A percentile compares a stretch with the other conserved stretches of the same genome.
Conservation (phyloP, 2,888 invertebrate genomes). For the Anthophora plumipes region DNA sequence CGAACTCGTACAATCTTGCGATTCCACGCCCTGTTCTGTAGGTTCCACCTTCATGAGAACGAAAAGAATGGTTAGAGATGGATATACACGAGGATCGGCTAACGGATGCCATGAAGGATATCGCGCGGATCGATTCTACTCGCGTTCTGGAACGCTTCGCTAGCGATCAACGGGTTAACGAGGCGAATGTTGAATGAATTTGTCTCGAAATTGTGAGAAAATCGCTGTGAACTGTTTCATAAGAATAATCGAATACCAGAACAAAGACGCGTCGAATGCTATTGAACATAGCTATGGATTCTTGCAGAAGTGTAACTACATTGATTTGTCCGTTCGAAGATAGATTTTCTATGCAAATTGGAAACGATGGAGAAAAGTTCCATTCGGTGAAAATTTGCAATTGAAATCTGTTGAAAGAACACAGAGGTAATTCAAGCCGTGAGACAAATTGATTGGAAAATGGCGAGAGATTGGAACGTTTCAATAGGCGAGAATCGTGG, state of each 20-base stretch:
- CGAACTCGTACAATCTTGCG: constrained; percentile 38
- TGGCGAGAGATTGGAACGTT: too few relatives aligned
- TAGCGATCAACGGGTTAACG: background rate
- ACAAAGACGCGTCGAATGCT: too few relatives aligned
- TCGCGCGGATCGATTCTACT: constrained; percentile 26
- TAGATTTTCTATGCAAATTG: background rate
- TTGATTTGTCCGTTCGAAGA: background rate
- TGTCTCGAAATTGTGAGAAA: background rate
- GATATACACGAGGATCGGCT: constrained; percentile 9
- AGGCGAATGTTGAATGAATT: background rate
- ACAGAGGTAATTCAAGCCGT: background rate
- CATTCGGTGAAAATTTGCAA: background rate
- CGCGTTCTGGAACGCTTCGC: constrained; percentile 8
- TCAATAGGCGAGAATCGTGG: too few relatives aligned
- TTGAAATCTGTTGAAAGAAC: background rate
- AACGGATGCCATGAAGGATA: constrained; percentile 35
- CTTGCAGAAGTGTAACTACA: too few relatives aligned
- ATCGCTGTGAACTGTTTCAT: too few relatives aligned
- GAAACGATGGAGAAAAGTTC: background rate
- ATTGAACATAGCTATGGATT: too few relatives aligned
- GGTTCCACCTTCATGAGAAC: constrained; percentile 13
- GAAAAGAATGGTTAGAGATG: constrained; percentile 7
- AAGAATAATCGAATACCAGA: too few relatives aligned
- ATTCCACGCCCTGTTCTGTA: constrained; percentile 26
- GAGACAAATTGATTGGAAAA: too few relatives aligned